Evolutionary conservation across 2,113 vertebrate species (phyloP), one percentile per base, ranked within the genome.

Genomic region (Smithornis capensis): DNA sequence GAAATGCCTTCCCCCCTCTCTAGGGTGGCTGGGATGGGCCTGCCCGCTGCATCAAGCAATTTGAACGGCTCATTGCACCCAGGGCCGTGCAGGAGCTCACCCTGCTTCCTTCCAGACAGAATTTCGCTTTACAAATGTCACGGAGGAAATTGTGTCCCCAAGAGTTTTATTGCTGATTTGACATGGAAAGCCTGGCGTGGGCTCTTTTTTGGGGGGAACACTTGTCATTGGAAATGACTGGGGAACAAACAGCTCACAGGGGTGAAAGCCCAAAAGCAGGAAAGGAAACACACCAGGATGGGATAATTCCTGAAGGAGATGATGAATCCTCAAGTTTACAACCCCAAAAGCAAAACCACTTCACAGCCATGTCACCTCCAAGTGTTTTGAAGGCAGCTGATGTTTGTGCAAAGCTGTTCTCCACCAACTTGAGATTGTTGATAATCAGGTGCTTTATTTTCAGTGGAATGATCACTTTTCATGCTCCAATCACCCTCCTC

Each of bases 141-240:
- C 0, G 0, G 44, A 33, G 64, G 74, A 91, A 81, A 65, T 75
- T 33, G 29, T 35, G 87, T 90, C 59, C 73, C 38, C 0, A 0
- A n/a, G 57, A 88, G 68, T 33, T 55, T 83, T 74, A 21, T 31
- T 0, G 0, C 24, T 55, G 47, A 40, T 88, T 42, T 63, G 50
- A 69, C 50, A 47, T 1, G 1, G 83, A 62, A 68, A 69, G 45
- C 38, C 42, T 49, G 57, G 47, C 2, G 0, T 21, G 57, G n/a
- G 35, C 42, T 81, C 89, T 74, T 57, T 23, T 17, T 1, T 21
- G 22, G 33, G 24, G 45, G 8, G 14, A 4, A 37, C 0, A 2
- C 27, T 76, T 16, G 45, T 40, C 28, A 2, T 6, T 78, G 82
- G 55, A 56, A 79, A 65, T 15, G 15, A 9, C 62, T 31, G 40